Percentiles rank a stretch among this genome's conserved stretches.
These are phyloP conservation scores for Halcyon badia DNA, from an alignment of 2,797 vertebrate genomes.

Conservation along the genomic window DNA sequence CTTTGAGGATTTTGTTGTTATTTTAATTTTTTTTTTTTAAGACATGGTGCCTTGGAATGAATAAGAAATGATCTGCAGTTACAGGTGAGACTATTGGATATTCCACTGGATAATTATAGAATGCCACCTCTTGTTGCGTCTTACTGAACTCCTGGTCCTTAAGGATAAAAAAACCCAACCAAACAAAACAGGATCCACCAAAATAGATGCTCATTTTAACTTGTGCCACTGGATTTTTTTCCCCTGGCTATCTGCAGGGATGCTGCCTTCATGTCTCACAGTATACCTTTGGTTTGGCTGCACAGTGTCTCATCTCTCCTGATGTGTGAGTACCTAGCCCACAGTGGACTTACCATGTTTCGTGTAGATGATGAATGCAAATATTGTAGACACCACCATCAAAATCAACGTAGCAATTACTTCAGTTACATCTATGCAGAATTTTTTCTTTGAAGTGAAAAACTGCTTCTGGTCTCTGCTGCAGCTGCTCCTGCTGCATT, in stretches of 20 bases:
- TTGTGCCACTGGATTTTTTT: not conserved
- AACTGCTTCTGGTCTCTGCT: not conserved
- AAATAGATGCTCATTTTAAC: not conserved
- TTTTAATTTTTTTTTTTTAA: not conserved
- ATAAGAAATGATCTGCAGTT: not conserved
- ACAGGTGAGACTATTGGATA: not conserved
- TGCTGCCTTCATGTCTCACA: not conserved
- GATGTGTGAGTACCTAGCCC: not conserved
- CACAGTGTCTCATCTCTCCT: not conserved
- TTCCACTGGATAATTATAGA: not conserved
- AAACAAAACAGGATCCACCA: not conserved
- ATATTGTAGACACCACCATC: not conserved
- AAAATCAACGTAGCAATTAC: not conserved
- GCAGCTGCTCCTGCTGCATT: not conserved
- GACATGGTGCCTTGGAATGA: not conserved
- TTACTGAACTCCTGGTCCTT: not conserved
- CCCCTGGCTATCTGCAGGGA: not conserved
- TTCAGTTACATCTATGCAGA: not conserved
- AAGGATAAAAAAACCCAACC: not conserved
- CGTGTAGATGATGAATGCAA: not conserved
- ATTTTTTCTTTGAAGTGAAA: not conserved
- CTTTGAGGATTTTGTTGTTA: not conserved
- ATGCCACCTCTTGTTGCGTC: not conserved
- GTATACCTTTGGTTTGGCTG: not conserved
- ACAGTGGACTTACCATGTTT: not conserved